Conservation (phyloP, 92 coral and sea anemone genomes). For the Bergia puertoricense region DNA sequence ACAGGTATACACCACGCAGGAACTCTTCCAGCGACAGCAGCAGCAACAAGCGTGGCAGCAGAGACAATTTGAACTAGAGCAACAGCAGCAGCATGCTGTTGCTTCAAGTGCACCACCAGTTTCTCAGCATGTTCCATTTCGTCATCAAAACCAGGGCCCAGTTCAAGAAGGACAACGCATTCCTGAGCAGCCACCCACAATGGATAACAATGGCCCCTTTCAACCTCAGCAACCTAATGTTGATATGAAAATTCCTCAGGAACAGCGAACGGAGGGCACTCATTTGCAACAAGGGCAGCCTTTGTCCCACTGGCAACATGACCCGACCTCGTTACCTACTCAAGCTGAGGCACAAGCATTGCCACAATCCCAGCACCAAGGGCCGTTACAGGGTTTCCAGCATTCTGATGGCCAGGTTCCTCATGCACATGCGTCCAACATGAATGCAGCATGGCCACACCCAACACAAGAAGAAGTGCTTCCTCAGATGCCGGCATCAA, state of each 20-base stretch:
- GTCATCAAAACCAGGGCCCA: constrained; percentile 8
- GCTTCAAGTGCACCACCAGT: constrained; percentile 23
- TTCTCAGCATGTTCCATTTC: constrained; percentile 34
- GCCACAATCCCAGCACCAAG: constrained; percentile 49
- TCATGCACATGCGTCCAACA: constrained; percentile 16
- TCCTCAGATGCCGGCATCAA: constrained; percentile 29
- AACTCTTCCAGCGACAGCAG: constrained; percentile 38
- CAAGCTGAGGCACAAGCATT: constrained; percentile 5
- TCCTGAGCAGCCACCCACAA: constrained; percentile 2
- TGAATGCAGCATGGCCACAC: constrained; percentile 16
- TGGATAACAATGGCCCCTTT: constrained; percentile 28
- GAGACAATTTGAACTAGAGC: constrained; percentile 47
- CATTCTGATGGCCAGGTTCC: constrained; percentile 20
- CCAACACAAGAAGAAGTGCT: constrained; percentile 27
- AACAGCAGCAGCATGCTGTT: constrained; percentile 23
- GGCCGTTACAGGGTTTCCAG: constrained; percentile 56
- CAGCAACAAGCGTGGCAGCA: constrained; percentile 50
- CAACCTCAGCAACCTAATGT: constrained; percentile 17
- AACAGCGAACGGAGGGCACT: constrained; percentile 18
- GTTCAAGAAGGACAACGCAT: neutral
- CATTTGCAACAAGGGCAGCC: constrained; percentile 32
- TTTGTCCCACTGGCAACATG: constrained; percentile 45
- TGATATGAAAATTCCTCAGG: constrained; percentile 10
- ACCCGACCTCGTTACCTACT: constrained; percentile 20
- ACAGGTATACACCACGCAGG: constrained; percentile 26